phyloP scores from a whole-genome alignment of 2,797 vertebrate species.

The Todus mexicanus region DNA sequence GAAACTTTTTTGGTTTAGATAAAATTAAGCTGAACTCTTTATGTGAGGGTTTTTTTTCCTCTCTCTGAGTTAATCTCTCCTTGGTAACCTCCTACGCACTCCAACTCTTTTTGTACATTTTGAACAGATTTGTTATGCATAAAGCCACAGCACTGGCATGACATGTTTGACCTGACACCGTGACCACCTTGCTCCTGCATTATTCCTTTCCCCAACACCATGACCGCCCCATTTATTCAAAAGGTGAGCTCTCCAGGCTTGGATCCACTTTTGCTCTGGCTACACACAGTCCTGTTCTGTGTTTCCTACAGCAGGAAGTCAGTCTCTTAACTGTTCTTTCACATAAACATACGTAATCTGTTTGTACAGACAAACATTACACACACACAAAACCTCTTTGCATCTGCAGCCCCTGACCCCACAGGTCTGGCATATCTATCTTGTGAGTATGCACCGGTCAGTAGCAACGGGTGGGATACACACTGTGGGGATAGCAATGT shows the following conservation, averaged over 20 bases:
- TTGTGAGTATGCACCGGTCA: not conserved
- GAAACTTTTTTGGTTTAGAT: not conserved
- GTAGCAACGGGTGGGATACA: not conserved
- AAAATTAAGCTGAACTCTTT: conserved; percentile 2
- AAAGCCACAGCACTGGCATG: not conserved
- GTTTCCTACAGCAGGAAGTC: not conserved
- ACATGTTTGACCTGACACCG: rapidly evolving
- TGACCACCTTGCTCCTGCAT: not conserved
- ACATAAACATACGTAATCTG: not conserved
- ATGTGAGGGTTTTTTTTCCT: not conserved
- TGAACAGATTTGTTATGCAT: not conserved
- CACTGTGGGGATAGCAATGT: not conserved
- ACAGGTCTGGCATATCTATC: not conserved
- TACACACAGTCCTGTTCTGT: not conserved
- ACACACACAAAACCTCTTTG: not conserved
- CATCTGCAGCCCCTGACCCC: not conserved
- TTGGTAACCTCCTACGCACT: conserved; percentile 41
- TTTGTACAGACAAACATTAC: not conserved
- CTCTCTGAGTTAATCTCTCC: not conserved
- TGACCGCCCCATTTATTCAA: not conserved
- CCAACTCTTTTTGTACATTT: not conserved
- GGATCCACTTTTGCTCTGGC: not conserved
- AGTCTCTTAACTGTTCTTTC: not conserved
- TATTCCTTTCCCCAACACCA: not conserved
- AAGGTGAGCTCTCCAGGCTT: not conserved